Percentiles rank a stretch among this genome's conserved stretches.
Evolutionary conservation across 2,113 vertebrate species (phyloP).

Genomic region (Forbesichthys agassizii): DNA sequence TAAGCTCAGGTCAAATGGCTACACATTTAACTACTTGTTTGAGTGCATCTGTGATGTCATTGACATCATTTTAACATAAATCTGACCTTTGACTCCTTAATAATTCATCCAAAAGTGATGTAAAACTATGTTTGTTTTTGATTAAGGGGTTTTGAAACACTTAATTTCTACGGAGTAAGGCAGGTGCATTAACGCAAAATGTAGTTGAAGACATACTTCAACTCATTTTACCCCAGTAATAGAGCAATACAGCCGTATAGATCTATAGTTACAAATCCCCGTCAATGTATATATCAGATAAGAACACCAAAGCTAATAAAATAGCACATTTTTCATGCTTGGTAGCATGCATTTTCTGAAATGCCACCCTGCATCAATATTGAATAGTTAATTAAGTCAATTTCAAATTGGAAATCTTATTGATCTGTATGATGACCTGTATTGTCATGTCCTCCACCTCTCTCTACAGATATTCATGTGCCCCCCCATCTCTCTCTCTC

Average conservation of each 20-base stretch:
- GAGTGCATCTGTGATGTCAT: no score
- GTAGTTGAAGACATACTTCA: conserved; percentile 26
- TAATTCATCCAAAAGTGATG: background rate
- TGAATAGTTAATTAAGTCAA: no score
- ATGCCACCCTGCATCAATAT: background rate
- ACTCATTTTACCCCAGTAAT: background rate
- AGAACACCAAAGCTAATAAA: background rate
- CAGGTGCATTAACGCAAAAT: conserved; percentile 43
- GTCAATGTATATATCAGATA: conserved; percentile 3
- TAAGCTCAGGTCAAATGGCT: conserved; percentile 40
- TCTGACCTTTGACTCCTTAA: no score
- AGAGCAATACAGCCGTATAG: background rate
- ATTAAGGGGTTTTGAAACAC: background rate
- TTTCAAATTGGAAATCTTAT: no score
- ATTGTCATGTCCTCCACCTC: no score
- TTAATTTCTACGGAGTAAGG: background rate
- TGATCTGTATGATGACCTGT: no score
- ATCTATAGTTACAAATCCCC: background rate
- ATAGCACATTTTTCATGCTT: conserved; percentile 24
- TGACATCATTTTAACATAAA: no score
- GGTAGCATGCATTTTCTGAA: conserved; percentile 2
- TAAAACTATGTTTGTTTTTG: background rate
- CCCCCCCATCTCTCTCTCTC: no score
- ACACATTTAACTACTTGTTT: conserved; percentile 28
- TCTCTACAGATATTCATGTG: no score